Conservation (phyloP, 2,888 invertebrate genomes). For the Lasioglossum pauxillum region DNA sequence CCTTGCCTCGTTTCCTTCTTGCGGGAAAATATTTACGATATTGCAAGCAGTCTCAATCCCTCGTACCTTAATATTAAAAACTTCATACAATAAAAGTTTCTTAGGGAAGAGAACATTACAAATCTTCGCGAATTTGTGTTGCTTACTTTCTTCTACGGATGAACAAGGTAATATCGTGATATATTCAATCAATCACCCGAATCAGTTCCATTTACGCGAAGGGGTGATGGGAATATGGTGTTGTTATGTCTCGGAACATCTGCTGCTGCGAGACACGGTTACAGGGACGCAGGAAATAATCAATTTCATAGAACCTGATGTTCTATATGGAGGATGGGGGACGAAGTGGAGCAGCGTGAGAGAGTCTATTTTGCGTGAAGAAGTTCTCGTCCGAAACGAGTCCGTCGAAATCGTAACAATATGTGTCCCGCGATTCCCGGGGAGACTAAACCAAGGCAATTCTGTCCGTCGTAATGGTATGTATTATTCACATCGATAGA, state of each 20-base stretch:
- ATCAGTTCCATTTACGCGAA: background rate
- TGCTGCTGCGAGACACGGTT: background rate
- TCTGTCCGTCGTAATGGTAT: slow-evolving; percentile 65
- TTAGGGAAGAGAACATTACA: background rate
- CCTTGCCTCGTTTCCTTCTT: background rate
- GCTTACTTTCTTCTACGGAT: background rate
- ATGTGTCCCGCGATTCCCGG: slow-evolving; percentile 45
- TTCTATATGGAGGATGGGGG: background rate
- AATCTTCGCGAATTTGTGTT: background rate
- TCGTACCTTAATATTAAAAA: background rate
- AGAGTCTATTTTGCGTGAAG: slow-evolving; percentile 15
- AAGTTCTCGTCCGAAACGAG: slow-evolving; percentile 14
- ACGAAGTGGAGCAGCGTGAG: background rate
- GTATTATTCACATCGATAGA: slow-evolving; percentile 69
- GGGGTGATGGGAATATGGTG: slow-evolving; percentile 1
- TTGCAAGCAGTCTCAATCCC: background rate
- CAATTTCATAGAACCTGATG: slow-evolving; percentile 14
- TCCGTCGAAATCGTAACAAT: slow-evolving; percentile 53
- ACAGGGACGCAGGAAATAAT: background rate
- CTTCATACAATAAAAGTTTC: background rate
- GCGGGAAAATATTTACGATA: background rate
- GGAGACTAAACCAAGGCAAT: slow-evolving; percentile 31
- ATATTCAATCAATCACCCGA: background rate
- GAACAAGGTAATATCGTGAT: background rate
- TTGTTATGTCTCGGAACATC: slow-evolving; percentile 6